Conservation (phyloP, 2,888 invertebrate species). For the Pollenia angustigena region DNA sequence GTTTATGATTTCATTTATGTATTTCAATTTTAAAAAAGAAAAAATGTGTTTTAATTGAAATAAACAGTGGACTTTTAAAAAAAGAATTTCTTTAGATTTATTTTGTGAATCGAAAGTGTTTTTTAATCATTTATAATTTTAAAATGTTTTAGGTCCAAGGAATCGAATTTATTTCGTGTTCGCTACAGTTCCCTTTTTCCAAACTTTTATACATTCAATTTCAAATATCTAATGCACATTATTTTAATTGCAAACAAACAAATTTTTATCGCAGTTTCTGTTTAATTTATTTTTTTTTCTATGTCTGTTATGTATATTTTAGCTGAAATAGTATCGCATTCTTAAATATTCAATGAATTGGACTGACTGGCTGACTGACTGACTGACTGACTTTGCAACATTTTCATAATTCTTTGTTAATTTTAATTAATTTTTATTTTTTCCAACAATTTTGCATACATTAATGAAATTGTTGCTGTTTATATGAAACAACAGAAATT, state of each 20-base stretch:
- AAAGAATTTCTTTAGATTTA: too few relatives aligned
- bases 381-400: slow-evolving; percentile 29
- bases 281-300: background rate
- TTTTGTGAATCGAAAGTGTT: too few relatives aligned
- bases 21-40: slow-evolving; percentile 1
- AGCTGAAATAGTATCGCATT: background rate
- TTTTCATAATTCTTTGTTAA: slow-evolving; percentile 49
- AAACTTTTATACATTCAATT: slow-evolving; percentile 22
- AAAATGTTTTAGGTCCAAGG: too few relatives aligned
- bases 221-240: background rate
- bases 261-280: background rate
- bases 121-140: too few relatives aligned
- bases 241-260: background rate
- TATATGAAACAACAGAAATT: background rate
- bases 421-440: slow-evolving; percentile 46
- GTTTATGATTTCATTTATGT: slow-evolving; percentile 14
- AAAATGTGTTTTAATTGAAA: background rate
- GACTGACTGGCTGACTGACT: background rate
- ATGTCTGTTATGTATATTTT: background rate
- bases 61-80: background rate
- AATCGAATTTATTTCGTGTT: background rate
- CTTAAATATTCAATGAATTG: too few relatives aligned
- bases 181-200: background rate
- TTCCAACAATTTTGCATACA: slow-evolving; percentile 55
- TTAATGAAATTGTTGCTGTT: slow-evolving; percentile 31